phyloP scores from a whole-genome alignment of 2,797 vertebrate genomes.

The Bradypus variegatus region DNA sequence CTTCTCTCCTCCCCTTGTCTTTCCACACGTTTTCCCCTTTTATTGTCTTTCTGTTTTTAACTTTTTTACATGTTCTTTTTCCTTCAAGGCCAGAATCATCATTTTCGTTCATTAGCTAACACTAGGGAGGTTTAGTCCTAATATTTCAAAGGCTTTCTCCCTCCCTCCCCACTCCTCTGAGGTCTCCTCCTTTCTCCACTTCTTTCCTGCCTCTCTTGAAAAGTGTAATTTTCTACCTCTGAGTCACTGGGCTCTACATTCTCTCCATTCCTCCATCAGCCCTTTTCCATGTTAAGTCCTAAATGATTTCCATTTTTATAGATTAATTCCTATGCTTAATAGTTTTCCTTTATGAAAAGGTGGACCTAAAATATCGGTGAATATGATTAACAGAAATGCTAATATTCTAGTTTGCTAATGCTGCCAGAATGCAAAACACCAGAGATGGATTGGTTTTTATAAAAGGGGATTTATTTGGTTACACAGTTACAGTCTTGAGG shows the following conservation, averaged over 20 bases:
- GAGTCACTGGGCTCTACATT: background rate
- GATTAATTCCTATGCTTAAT: background rate
- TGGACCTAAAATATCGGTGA: background rate
- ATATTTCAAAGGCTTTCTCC: background rate
- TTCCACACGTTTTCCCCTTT: background rate
- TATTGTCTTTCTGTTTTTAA: background rate
- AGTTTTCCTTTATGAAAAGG: constrained; percentile 19
- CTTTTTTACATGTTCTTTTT: background rate
- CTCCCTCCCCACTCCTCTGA: no score
- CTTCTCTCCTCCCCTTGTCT: background rate
- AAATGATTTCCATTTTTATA: background rate
- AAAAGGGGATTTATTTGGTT: no score
- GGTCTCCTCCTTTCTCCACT: background rate
- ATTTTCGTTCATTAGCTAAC: background rate
- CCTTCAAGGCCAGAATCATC: background rate
- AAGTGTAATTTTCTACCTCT: background rate
- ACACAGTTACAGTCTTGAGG: no score
- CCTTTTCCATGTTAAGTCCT: background rate
- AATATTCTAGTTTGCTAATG: no score
- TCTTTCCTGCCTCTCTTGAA: background rate
- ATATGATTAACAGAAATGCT: background rate
- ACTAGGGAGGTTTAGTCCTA: background rate
- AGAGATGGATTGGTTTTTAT: no score
- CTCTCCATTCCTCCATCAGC: background rate
- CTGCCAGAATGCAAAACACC: no score